Evolutionary conservation across 2,888 invertebrate genomes (phyloP).

Genomic region (Luperina nickerlii): DNA sequence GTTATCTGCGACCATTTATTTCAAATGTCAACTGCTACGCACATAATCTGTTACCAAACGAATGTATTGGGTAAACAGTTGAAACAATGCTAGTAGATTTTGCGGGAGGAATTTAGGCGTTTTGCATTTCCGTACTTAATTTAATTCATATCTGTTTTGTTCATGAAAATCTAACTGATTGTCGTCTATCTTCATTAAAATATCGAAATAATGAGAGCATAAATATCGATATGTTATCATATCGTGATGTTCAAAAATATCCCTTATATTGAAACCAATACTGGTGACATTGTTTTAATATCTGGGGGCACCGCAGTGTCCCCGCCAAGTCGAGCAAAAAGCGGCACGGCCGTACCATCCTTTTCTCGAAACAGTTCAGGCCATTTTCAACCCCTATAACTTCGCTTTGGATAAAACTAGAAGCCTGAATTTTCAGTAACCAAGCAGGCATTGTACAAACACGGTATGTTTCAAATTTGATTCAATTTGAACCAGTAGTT

Average conservation of each 20-base stretch:
- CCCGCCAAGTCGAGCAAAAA: no score
- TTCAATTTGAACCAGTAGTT: no score
- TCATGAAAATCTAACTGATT: not conserved
- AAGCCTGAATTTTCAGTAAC: no score
- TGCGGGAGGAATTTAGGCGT: not conserved
- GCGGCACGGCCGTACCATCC: no score
- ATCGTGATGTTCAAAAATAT: not conserved
- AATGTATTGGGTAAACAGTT: slow-evolving; percentile 11
- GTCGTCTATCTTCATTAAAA: not conserved
- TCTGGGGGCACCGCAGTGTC: not conserved
- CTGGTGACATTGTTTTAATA: not conserved
- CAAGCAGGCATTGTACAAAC: no score
- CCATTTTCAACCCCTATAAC: no score
- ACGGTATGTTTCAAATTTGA: no score
- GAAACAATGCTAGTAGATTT: slow-evolving; percentile 5
- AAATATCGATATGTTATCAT: no score
- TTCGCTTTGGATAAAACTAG: no score
- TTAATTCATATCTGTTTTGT: not conserved
- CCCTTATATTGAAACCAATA: not conserved
- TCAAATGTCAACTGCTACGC: slow-evolving; percentile 37
- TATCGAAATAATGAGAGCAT: not conserved
- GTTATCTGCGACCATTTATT: slow-evolving; percentile 52
- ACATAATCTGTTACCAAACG: slow-evolving; percentile 48
- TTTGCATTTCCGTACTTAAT: not conserved
- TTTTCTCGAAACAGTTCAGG: no score